Evolutionary conservation across 1,140 invertebrate genomes (phyloP), one percentile per base, ranked within the genome.

Genomic region (Atopsyche davidsoni): DNA sequence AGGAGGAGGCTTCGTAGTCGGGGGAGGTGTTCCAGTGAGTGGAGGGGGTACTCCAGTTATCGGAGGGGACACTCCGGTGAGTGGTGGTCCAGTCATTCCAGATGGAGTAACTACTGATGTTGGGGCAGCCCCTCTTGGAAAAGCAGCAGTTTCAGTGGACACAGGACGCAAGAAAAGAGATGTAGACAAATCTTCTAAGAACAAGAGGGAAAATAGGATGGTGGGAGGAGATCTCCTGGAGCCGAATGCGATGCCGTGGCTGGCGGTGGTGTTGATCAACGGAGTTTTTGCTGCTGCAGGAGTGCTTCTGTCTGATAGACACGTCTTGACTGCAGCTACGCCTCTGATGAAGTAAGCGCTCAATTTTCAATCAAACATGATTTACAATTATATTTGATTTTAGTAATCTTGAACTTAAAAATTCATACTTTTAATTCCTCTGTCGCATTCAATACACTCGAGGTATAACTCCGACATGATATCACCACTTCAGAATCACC

Each of bases 171-270:
- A 7, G 6, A 7, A 40, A 19, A 40, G 43, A 22, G 18, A 48
- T 45, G 3, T 7, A 28, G n/a, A n/a, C n/a, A n/a, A n/a, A n/a
- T n/a, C n/a, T n/a, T n/a, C n/a, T n/a, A n/a, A n/a, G n/a, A n/a
- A n/a, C n/a, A n/a, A n/a, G n/a, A n/a, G n/a, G 17, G 62, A 63
- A 32, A 61, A 65, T 2, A 61, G 70, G 9, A 61, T 78, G 18
- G 40, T 72, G 10, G 71, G 66, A 2, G 74, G 73, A 2, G 73
- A 77, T 54, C 61, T 59, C 45, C 63, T 70, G 2, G 63, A 63
- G 25, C 59, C 67, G 2, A 69, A 78, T 50, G 70, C 77, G 49
- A 77, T 75, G 63, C 77, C 77, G 1, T 80, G 78, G 78, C 61
- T 79, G 1, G 69, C 66, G 11, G 61, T 68, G 28, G 59, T 79